These are phyloP conservation scores for Gambusia holbrooki DNA, from an alignment of 2,113 vertebrate genomes.

Conservation along the genomic window DNA sequence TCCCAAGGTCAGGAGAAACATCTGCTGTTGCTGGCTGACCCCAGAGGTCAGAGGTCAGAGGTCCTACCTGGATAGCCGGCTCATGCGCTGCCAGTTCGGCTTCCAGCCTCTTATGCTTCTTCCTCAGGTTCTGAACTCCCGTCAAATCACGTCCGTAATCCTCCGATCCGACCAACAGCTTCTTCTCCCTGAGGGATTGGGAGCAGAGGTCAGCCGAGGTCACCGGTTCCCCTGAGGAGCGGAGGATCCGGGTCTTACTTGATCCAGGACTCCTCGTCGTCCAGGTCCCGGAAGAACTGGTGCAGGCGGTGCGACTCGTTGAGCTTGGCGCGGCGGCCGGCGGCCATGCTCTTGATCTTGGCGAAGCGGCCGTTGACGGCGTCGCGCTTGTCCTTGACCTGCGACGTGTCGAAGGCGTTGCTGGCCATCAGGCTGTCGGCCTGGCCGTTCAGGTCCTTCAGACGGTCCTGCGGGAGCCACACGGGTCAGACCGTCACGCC, in stretches of 20 bases:
- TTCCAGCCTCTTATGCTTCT: conserved; percentile 97
- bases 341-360: conserved; percentile 93
- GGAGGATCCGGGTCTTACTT: conserved; percentile 81
- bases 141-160: conserved; percentile 98
- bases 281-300: conserved; percentile 98
- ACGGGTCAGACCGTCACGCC: background rate
- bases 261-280: conserved; percentile 98
- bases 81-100: conserved; percentile 95
- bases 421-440: conserved; percentile 97
- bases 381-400: conserved; percentile 94
- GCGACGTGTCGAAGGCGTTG: conserved; percentile 94
- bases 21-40: background rate
- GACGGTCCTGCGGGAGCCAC: conserved; percentile 84
- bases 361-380: conserved; percentile 91
- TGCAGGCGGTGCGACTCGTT: conserved; percentile 97
- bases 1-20: background rate
- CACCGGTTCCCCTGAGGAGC: background rate
- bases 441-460: conserved; percentile 97
- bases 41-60: background rate
- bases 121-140: conserved; percentile 97
- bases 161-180: conserved; percentile 95
- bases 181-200: conserved; percentile 87
- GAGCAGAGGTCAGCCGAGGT: background rate
- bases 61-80: conserved; percentile 91
- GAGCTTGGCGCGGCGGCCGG: conserved; percentile 86